Conservation (phyloP, 1,140 invertebrate species). For the Temnothorax longispinosus region DNA sequence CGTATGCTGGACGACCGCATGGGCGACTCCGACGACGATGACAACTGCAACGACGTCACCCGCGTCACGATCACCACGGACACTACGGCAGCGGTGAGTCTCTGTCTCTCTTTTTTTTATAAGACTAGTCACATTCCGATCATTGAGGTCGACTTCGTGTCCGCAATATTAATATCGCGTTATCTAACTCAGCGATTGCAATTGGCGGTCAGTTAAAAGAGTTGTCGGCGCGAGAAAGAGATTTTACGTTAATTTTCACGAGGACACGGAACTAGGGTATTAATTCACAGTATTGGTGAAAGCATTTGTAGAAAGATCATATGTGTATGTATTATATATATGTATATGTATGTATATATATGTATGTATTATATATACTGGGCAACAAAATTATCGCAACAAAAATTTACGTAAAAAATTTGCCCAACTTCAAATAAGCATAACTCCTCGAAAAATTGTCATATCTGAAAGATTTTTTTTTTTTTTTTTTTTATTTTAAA, state of each 20-base stretch:
- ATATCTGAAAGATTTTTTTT: no score
- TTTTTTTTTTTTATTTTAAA: no score
- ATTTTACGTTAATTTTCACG: conserved; percentile 5
- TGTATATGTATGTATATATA: no score
- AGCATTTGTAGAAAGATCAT: neutral
- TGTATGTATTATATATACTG: no score
- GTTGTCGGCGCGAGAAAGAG: neutral
- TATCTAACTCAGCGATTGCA: neutral
- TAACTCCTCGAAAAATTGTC: no score
- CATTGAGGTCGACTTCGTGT: conserved; percentile 53
- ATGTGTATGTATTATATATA: neutral
- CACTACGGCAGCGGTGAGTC: conserved; percentile 78
- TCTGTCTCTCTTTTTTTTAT: conserved; percentile 59
- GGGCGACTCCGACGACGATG: conserved; percentile 32
- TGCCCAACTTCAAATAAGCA: no score
- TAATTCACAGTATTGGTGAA: no score
- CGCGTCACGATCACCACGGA: conserved; percentile 64
- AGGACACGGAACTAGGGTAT: neutral
- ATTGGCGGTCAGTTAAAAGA: no score
- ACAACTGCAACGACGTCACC: conserved; percentile 55
- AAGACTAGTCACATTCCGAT: conserved; percentile 73
- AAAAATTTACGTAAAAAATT: no score
- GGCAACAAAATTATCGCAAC: no score
- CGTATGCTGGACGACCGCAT: conserved; percentile 76
- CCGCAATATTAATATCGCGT: conserved; percentile 60